A percentile compares a stretch with the other conserved stretches of the same genome.
Evolutionary conservation across 2,888 invertebrate genomes (phyloP).

Genomic region (Exocentrus adspersus): DNA sequence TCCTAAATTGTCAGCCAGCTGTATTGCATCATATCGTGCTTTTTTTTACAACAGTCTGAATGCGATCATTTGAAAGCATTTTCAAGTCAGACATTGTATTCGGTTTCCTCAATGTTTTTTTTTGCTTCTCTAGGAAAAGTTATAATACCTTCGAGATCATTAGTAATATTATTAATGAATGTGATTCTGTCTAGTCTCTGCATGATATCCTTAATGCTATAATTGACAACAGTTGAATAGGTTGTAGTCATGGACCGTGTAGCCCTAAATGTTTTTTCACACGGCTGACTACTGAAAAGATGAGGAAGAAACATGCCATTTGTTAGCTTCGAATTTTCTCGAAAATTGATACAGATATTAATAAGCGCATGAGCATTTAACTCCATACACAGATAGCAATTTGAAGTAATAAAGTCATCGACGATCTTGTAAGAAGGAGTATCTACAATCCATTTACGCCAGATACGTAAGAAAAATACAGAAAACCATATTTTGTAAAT

Average conservation of each 20-base stretch:
- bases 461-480: conserved; percentile 1
- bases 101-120: no score
- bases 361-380: conserved; percentile 14
- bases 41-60: conserved; percentile 2
- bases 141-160: conserved; percentile 18
- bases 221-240: conserved; percentile 25
- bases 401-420: not conserved
- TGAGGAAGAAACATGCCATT: conserved; percentile 5
- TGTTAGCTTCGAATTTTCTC: not conserved
- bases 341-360: conserved; percentile 12
- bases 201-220: conserved; percentile 24
- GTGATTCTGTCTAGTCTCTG: conserved; percentile 24
- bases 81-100: no score
- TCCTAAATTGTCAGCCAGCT: no score
- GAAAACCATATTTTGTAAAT: not conserved
- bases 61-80: conserved; percentile 14
- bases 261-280: conserved; percentile 23
- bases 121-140: conserved; percentile 21
- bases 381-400: conserved; percentile 1
- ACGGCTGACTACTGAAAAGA: conserved; percentile 17
- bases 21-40: no score
- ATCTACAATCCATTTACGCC: not conserved
- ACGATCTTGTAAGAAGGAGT: not conserved
- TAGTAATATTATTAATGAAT: conserved; percentile 10
- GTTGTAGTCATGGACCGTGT: conserved; percentile 30